Conservation (phyloP, 2,888 invertebrate genomes). For the Liodrosophila aerea region DNA sequence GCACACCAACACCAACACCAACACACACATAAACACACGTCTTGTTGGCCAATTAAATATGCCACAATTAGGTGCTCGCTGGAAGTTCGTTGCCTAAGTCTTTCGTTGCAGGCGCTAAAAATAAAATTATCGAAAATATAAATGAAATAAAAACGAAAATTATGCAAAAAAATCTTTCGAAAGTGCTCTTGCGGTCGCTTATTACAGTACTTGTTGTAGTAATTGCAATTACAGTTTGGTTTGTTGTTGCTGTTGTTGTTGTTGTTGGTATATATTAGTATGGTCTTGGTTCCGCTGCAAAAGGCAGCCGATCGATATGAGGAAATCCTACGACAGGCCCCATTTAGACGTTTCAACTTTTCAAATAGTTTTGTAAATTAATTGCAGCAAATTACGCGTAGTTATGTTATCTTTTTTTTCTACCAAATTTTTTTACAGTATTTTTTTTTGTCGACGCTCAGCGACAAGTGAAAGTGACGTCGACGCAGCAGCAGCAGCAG, state of each 20-base stretch:
- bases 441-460: slow-evolving; percentile 18
- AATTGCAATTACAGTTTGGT: slow-evolving; percentile 6
- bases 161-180: slow-evolving; percentile 34
- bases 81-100: slow-evolving; percentile 42
- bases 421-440: slow-evolving; percentile 1
- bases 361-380: slow-evolving; percentile 41
- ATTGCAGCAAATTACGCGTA: slow-evolving; percentile 43
- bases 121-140: background rate
- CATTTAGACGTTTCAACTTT: slow-evolving; percentile 10
- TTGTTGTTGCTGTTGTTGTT: slow-evolving; percentile 3
- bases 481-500: slow-evolving; percentile 14
- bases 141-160: background rate
- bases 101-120: slow-evolving; percentile 24
- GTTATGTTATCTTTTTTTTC: slow-evolving; percentile 17
- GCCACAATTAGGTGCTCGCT: slow-evolving; percentile 33
- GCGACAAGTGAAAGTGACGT: slow-evolving; percentile 48
- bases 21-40: background rate
- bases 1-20: slow-evolving; percentile 15
- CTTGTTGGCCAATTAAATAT: slow-evolving; percentile 12
- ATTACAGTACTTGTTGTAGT: too few relatives aligned
- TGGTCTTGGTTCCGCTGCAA: slow-evolving; percentile 39
- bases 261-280: slow-evolving; percentile 6
- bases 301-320: slow-evolving; percentile 47
- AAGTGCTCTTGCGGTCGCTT: slow-evolving; percentile 20
- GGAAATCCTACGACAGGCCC: slow-evolving; percentile 38